phyloP scores from a whole-genome alignment of 2,113 vertebrate genomes.

The Megaceryle maxima region DNA sequence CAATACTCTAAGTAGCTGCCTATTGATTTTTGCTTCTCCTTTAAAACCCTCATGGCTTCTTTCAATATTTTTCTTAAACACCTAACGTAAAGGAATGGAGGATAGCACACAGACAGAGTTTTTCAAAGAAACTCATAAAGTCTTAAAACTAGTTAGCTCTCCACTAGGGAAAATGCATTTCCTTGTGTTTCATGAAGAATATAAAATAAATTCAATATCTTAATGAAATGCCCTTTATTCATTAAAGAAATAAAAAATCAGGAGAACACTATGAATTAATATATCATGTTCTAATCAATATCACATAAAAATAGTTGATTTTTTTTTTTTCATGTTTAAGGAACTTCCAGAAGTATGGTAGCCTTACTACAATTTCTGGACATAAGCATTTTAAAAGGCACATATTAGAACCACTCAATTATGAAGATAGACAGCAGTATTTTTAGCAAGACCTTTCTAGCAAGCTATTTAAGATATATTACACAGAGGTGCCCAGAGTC shows the following conservation, averaged over 20 bases:
- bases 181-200: neutral
- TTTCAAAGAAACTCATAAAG: neutral
- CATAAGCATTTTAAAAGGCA: conserved; percentile 7
- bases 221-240: neutral
- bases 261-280: neutral
- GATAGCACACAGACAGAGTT: neutral
- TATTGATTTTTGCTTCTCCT: conserved; percentile 64
- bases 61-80: neutral
- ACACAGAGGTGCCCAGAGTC: neutral
- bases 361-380: neutral
- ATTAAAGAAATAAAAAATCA: neutral
- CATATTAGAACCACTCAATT: conserved; percentile 23
- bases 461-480: conserved; percentile 44
- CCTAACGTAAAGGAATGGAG: neutral
- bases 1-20: conserved; percentile 45
- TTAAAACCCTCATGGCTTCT: conserved; percentile 6
- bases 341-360: neutral
- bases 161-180: neutral
- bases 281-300: neutral
- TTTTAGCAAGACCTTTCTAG: conserved; percentile 43
- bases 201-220: neutral
- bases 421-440: conserved; percentile 30
- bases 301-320: neutral
- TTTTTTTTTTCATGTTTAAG: neutral
- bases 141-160: conserved; percentile 1